Base-by-base conservation (phyloP, 2,797 vertebrate species). In the Ataeniobius toweri region DNA sequence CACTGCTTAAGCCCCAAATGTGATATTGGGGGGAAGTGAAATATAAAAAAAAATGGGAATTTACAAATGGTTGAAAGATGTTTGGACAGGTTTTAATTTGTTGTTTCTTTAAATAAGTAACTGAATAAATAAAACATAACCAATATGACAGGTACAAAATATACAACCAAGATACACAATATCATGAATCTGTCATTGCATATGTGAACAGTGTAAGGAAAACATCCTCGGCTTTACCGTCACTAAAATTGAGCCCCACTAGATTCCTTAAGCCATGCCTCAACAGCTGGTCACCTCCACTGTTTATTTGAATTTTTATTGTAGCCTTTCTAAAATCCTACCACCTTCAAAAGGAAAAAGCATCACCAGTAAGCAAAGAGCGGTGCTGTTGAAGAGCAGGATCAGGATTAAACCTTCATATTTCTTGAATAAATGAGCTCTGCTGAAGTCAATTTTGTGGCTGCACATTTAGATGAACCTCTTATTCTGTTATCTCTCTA, bases 341-440 rank as follows among this genome's bases (percentile, higher is more conserved):
- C 56, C 13, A 28, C 26, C 3, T 36, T 20, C 8, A 7, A 22
- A 46, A 51, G 16, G 24, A 44, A 69, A 69, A 24, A 12, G 22
- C 13, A 56, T 39, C 20, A n/a, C 12, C 20, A 58, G 56, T 8
- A 48, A n/a, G 22, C 22, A 44, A 26, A 69, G 22, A 20, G 12
- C 41, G 24, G 2, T 12, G 20, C 63, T 67, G 31, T 18, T 67
- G 8, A 39, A 67, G 4, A 1, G 46, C 46, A 48, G 22, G n/a
- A 36, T n/a, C 39, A n/a, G 39, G 5, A 41, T 71, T 36, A 65
- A 77, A 80, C 44, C 68, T 86, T 55, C 55, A 56, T 56, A 83
- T 69, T 22, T 65, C 56, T 56, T 6, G 36, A 36, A 36, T 36
- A 14, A 39, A 74, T 56, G n/a, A 74, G 12, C 28, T 51, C 1